phyloP scores from a whole-genome alignment of 2,797 vertebrate species.

The Notolabrus celidotus region DNA sequence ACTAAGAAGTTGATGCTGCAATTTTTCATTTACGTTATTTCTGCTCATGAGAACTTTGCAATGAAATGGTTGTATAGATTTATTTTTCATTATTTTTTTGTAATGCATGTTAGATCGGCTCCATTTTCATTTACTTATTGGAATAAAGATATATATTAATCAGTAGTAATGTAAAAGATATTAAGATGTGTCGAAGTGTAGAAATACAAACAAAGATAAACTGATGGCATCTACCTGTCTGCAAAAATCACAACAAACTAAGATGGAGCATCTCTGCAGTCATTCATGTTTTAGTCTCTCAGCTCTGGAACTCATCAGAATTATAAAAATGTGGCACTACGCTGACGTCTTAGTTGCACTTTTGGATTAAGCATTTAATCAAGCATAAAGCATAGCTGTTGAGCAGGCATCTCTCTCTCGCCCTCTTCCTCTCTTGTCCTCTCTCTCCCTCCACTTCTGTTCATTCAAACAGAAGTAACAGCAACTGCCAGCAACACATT shows the following conservation, averaged over 20 bases:
- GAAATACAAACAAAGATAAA: too few species aligned
- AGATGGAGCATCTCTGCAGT: background rate
- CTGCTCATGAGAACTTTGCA: too few species aligned
- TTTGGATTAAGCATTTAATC: slow-evolving; percentile 17
- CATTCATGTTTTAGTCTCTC: background rate
- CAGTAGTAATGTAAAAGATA: background rate
- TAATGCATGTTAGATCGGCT: too few species aligned
- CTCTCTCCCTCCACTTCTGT: slow-evolving; percentile 51
- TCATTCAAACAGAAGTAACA: slow-evolving; percentile 79
- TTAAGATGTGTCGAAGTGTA: too few species aligned
- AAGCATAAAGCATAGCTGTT: slow-evolving; percentile 24
- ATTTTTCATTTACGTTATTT: too few species aligned
- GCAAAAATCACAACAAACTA: background rate
- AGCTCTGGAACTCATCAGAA: slow-evolving; percentile 10
- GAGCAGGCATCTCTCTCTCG: slow-evolving; percentile 30
- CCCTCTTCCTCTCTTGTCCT: slow-evolving; percentile 20
- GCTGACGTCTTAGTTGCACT: slow-evolving; percentile 41
- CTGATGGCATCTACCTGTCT: background rate
- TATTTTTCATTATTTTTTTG: too few species aligned
- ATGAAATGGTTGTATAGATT: too few species aligned
- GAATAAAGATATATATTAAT: too few species aligned
- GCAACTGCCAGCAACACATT: slow-evolving; percentile 80
- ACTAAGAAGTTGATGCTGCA: too few species aligned
- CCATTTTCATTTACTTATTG: too few species aligned
- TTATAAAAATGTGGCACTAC: slow-evolving; percentile 9